Conservation (phyloP, 2,113 vertebrate genomes). For the Xiphias gladius region DNA sequence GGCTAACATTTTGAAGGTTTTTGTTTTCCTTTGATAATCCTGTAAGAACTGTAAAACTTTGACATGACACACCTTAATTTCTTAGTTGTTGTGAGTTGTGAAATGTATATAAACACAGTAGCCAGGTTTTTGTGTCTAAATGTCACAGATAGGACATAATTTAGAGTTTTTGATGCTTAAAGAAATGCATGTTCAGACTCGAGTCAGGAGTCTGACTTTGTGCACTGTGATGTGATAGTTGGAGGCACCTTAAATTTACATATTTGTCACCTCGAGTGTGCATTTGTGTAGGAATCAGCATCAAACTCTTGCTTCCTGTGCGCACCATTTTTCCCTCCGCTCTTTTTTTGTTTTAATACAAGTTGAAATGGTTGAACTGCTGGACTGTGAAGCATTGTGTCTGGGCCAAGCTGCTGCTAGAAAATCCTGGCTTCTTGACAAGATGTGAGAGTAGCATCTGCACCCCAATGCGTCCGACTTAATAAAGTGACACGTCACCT, state of each 20-base stretch:
- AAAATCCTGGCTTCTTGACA: conserved; percentile 49
- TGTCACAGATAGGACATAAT: neutral
- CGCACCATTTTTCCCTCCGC: conserved; percentile 20
- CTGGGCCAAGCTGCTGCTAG: conserved; percentile 27
- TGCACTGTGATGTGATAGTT: neutral
- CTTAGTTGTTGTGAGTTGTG: neutral
- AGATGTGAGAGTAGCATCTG: conserved; percentile 39
- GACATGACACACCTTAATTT: neutral
- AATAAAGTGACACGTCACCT: conserved; percentile 26
- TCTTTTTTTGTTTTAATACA: conserved; percentile 23
- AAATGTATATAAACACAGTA: neutral
- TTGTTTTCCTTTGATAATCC: neutral
- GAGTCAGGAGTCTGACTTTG: neutral
- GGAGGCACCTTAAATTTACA: conserved; percentile 6
- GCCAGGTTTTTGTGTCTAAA: neutral
- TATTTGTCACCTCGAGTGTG: conserved; percentile 22
- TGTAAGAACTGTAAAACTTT: neutral
- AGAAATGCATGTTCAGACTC: conserved; percentile 16
- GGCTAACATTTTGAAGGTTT: too few species aligned
- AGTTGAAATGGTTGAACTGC: conserved; percentile 32
- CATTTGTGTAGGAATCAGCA: conserved; percentile 47
- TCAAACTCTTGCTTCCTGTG: conserved; percentile 25
- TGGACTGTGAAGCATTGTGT: conserved; percentile 48
- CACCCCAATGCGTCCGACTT: neutral
- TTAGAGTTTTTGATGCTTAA: neutral